Evolutionary conservation across 2,113 vertebrate species (phyloP).

Genomic region (Microcebus jonahi): DNA sequence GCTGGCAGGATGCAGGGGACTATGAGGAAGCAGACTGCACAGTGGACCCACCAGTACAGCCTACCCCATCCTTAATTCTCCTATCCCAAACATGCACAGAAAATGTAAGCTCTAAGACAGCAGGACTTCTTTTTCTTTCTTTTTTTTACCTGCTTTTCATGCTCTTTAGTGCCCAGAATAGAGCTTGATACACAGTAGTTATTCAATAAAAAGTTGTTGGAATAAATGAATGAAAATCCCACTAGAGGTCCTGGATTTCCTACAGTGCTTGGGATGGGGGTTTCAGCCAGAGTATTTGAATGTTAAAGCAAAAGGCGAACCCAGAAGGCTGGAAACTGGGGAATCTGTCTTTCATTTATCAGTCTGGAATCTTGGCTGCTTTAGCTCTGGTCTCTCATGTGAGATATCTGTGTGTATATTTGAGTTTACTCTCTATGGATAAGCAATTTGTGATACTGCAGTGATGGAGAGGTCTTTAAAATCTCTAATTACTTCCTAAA

Average conservation of each 20-base stretch:
- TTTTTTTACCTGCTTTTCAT: not conserved
- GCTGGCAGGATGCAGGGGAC: not conserved
- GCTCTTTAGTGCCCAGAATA: not conserved
- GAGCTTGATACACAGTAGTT: not conserved
- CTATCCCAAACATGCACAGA: too few species aligned
- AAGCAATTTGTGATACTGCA: not conserved
- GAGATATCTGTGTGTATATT: not conserved
- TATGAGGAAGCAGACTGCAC: not conserved
- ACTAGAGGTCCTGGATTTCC: not conserved
- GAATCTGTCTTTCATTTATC: not conserved
- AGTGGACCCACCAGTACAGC: not conserved
- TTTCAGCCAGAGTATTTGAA: not conserved
- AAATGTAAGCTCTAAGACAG: not conserved
- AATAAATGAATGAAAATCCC: not conserved
- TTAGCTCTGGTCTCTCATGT: not conserved
- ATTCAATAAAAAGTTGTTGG: not conserved
- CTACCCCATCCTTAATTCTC: too few species aligned
- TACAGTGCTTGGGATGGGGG: not conserved
- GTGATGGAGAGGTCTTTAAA: not conserved
- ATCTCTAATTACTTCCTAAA: conserved; percentile 44
- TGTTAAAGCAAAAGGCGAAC: conserved; percentile 18
- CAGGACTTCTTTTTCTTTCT: not conserved
- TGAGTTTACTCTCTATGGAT: not conserved
- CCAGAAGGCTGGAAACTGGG: not conserved
- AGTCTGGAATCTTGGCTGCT: not conserved